Evolutionary conservation across 2,113 vertebrate species (phyloP), one percentile per base, ranked within the genome.

Genomic region (Trichomycterus rosablanca): DNA sequence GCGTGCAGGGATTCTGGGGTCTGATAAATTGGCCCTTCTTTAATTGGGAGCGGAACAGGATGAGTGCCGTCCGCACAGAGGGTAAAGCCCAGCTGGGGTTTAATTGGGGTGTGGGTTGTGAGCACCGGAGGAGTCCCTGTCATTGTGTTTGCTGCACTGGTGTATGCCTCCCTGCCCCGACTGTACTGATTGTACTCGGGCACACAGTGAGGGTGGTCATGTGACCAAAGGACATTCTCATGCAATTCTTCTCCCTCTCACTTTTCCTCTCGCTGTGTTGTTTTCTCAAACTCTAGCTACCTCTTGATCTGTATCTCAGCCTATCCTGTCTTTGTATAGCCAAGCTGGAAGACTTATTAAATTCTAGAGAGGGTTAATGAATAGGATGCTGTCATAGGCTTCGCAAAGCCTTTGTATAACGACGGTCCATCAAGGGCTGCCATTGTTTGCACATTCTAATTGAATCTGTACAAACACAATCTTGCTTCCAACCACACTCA

Each of bases 1-100:
- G 39, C 86, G 86, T 80, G 76, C 79, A 80, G 81, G 80, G 88
- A 78, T 77, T 83, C 80, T 11, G 55, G 35, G 57, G 20, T 71
- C 43, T 79, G 63, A 76, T 69, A 74, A 76, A 78, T 70, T 72
- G 60, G 44, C 53, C 55, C 48, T 19, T 63, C 67, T 81, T 78
- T 81, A 80, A 75, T 81, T 79, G 73, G 67, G 59, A 68, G 63
- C 51, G 35, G 22, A 67, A 56, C 40, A 68, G 48, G 56, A 59
- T 15, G 44, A 49, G 22, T 65, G 45, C 20, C 18, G 43, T 49
- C 12, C 42, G 60, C 23, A 75, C 28, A n/a, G 48, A 35, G 56
- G 74, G 56, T 43, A 61, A 74, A 58, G 54, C 67, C 50, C 52
- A 76, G 67, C 66, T 71, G 66, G 59, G 67, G 66, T 55, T 68